A percentile compares a stretch with the other conserved stretches of the same genome.
Evolutionary conservation across 2,888 invertebrate genomes (phyloP).

Genomic region (Micropterix aruncella): DNA sequence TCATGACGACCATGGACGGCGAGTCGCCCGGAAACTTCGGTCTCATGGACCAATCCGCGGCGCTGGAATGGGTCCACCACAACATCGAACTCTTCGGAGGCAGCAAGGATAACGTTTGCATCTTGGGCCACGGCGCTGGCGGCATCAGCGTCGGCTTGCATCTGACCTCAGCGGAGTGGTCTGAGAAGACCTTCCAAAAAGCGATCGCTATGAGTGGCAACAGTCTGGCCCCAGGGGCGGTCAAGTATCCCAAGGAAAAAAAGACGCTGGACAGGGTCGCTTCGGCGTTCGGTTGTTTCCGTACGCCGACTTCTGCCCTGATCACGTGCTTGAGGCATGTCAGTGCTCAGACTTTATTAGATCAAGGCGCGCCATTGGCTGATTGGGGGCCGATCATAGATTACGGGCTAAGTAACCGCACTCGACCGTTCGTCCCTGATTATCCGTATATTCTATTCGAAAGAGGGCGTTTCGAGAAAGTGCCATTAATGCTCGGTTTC

Average conservation of each 20-base stretch:
- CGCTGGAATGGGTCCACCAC: constrained; percentile 62
- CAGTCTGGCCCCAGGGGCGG: constrained; percentile 44
- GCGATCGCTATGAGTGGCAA: constrained; percentile 76
- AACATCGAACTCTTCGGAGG: constrained; percentile 66
- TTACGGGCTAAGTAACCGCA: constrained; percentile 47
- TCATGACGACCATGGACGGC: constrained; percentile 63
- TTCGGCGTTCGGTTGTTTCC: constrained; percentile 50
- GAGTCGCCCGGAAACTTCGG: constrained; percentile 71
- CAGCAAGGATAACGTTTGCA: constrained; percentile 56
- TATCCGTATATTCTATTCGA: constrained; percentile 48
- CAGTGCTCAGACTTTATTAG: constrained; percentile 42
- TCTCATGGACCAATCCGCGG: constrained; percentile 68
- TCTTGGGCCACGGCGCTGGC: constrained; percentile 71
- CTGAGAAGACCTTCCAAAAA: constrained; percentile 54
- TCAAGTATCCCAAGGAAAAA: constrained; percentile 48
- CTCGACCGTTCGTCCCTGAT: constrained; percentile 51
- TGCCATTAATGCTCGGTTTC: constrained; percentile 62
- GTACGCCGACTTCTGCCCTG: constrained; percentile 49
- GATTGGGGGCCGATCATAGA: constrained; percentile 73
- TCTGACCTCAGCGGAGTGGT: constrained; percentile 47
- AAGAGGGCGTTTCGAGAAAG: constrained; percentile 45
- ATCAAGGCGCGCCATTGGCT: constrained; percentile 42
- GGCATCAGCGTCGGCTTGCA: constrained; percentile 68
- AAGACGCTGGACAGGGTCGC: constrained; percentile 49
- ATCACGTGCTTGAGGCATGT: constrained; percentile 55